Conservation (phyloP, 2,888 invertebrate genomes). For the Leucophenga maculata region DNA sequence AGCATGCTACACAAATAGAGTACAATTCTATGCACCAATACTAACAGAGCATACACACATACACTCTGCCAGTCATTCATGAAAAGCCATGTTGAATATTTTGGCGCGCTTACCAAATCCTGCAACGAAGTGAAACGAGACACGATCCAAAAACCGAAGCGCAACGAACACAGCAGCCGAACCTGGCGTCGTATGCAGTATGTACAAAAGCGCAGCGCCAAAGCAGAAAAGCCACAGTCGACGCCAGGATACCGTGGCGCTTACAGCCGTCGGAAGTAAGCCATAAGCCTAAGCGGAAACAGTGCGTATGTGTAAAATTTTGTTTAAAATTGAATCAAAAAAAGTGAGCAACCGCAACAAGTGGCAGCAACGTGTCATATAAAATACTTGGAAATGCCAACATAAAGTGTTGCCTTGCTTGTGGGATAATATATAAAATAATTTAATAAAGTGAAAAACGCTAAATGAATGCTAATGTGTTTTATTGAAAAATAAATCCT, state of each 20-base stretch:
- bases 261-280: not conserved
- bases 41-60: too few species aligned
- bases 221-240: slow-evolving; percentile 33
- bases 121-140: not conserved
- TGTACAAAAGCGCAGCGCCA: slow-evolving; percentile 12
- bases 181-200: not conserved
- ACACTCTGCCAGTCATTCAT: too few species aligned
- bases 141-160: not conserved
- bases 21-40: too few species aligned
- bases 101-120: slow-evolving; percentile 9
- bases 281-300: not conserved
- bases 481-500: not conserved
- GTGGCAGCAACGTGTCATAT: slow-evolving; percentile 4
- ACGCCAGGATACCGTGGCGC: slow-evolving; percentile 37
- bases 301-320: not conserved
- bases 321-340: not conserved
- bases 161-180: not conserved
- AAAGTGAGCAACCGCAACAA: slow-evolving; percentile 11
- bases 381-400: too few species aligned
- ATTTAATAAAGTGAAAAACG: not conserved
- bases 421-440: not conserved
- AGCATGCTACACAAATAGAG: too few species aligned
- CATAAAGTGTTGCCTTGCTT: not conserved
- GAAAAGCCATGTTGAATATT: not conserved
- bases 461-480: slow-evolving; percentile 15